Base-by-base conservation (phyloP, 2,113 vertebrate species). In the Percopsis transmontana region DNA sequence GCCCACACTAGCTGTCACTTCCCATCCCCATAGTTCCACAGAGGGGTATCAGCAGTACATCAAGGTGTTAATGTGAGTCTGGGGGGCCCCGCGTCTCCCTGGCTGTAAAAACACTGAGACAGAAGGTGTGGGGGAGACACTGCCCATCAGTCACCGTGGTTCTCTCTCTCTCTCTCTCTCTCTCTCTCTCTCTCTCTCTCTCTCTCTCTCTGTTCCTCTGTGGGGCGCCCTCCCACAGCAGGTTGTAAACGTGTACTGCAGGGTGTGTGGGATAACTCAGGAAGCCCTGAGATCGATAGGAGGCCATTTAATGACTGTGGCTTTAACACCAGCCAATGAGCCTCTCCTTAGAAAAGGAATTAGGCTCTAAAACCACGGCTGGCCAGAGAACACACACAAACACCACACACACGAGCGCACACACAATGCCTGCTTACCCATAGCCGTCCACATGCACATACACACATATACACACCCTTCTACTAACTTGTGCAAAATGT, bases 11-110 rank as follows among this genome's bases (percentile, higher is more conserved):
- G 56, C 76, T 80, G 74, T 77, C 80, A 68, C 64, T 72, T 68
- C 52, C 23, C 38, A 38, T 68, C 59, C 48, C 20, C 0, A 39
- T 55, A 23, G 24, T 7, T 47, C 41, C 13, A 44, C 44, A 75
- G 63, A 24, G 6, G 57, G 33, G n/a, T 55, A 72, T 62, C 42
- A 6, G 66, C 39, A 39, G 87, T 88, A 78, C 60, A 85, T 90
- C 82, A 86, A 80, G 54, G 80, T 75, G 61, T 69, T 90, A 82
- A 87, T 84, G 77, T 61, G 85, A 77, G 84, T 77, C 72, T 78
- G 63, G 84, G 76, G 83, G 68, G 50, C 70, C 20, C 51, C 20
- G 79, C 16, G n/a, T 82, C 82, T 77, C 68, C 73, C 23, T 4
- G 68, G 76, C 68, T 82, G 75, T 80, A 84, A 87, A 90, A 81